Evolutionary conservation across 1,140 invertebrate genomes (phyloP), one percentile per base, ranked within the genome.

Genomic region (Brachionus paranguensis): DNA sequence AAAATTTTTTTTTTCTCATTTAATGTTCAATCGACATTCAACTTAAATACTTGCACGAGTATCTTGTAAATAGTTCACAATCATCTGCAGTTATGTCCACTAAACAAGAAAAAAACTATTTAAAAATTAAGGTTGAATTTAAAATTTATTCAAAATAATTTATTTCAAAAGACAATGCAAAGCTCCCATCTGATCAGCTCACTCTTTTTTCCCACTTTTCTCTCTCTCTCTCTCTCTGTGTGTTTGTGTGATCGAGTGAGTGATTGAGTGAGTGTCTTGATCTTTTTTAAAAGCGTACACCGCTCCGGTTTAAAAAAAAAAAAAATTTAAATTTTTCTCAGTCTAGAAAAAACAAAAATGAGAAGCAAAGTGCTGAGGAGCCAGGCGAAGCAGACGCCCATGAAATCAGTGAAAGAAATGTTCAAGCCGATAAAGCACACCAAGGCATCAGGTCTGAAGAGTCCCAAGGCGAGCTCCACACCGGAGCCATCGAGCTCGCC

Each of bases 1-100:
- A 53, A 17, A 53, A 53, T 6, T 53, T 53, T 24, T 1, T 11
- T 14, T 55, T 55, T 55, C n/a, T 24, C 53, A 27, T 60, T 20
- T 20, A 60, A 60, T 60, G 53, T 60, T 60, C 53, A 20, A 20
- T 60, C 29, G 37, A 43, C 68, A 72, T 72, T 72, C 68, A 72
- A 72, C 68, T 72, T 72, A 72, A 72, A 72, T 72, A 72, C 37
- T 41, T 72, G 68, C 68, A 72, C 68, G 68, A 72, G 29, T 43
- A 43, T 72, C 68, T 41, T 72, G 17, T 41, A 72, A 72, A 72
- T 43, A 41, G 65, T 68, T 68, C 10, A 45, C 33, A 72, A 72
- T 8, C 33, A 41, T 72, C 68, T 72, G 68, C 68, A 72, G 68
- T 72, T 72, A 43, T 72, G 68, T 72, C 68, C 68, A 72, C 33